Conservation (phyloP, 2,888 invertebrate species). For the Cephonodes hylas region DNA sequence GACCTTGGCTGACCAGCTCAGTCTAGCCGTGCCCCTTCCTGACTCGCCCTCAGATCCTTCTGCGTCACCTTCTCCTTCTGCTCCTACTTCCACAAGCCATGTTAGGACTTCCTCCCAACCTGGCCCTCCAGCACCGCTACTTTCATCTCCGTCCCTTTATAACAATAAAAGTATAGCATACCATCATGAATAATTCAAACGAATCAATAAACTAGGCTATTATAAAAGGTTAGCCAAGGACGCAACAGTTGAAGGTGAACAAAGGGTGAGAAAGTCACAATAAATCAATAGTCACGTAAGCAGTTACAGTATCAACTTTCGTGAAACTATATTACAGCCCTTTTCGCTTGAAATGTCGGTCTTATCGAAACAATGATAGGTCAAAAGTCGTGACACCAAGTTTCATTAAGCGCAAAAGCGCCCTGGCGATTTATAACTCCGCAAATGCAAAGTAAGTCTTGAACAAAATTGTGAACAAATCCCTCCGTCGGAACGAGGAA, state of each 20-base stretch:
- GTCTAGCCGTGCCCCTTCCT: slow-evolving; percentile 89
- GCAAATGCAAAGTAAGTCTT: slow-evolving; percentile 54
- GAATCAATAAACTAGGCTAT: slow-evolving; percentile 28
- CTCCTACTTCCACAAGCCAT: slow-evolving; percentile 95
- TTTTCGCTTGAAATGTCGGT: neutral
- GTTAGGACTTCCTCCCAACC: slow-evolving; percentile 91
- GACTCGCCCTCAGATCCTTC: slow-evolving; percentile 77
- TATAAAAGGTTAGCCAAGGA: slow-evolving; percentile 37
- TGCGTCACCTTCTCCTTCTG: slow-evolving; percentile 83
- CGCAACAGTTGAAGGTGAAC: slow-evolving; percentile 41
- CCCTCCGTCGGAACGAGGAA: slow-evolving; percentile 50
- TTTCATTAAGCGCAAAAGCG: slow-evolving; percentile 61
- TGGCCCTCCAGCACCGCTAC: slow-evolving; percentile 63
- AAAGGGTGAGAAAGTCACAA: slow-evolving; percentile 37
- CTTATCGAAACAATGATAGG: slow-evolving; percentile 41
- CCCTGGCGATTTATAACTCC: slow-evolving; percentile 53
- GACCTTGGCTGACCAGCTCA: slow-evolving; percentile 89
- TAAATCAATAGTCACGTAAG: slow-evolving; percentile 43
- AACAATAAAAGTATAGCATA: slow-evolving; percentile 17
- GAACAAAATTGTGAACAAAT: slow-evolving; percentile 51
- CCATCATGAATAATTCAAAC: slow-evolving; percentile 2
- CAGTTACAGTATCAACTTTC: slow-evolving; percentile 19
- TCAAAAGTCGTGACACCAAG: slow-evolving; percentile 55
- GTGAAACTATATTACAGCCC: neutral
- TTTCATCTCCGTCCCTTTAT: slow-evolving; percentile 61